Conservation (phyloP, 2,797 vertebrate genomes). For the Bradypus variegatus region DNA sequence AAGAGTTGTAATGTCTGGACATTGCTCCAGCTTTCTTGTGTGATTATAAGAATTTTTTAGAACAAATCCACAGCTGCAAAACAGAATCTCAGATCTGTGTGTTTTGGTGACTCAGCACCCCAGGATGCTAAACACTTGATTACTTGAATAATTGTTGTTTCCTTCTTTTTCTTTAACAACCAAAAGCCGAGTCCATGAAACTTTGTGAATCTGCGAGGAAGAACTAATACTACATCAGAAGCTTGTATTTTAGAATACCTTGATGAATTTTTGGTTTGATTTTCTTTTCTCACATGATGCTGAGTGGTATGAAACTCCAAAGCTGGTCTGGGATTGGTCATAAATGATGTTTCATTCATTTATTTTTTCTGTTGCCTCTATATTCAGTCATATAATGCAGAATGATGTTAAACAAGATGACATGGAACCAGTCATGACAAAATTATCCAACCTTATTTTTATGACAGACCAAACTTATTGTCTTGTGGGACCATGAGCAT, state of each 20-base stretch:
- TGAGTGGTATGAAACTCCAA: neutral
- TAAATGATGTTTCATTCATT: no score
- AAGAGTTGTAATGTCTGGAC: neutral
- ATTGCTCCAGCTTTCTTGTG: neutral
- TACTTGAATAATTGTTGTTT: neutral
- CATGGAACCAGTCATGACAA: slow-evolving; percentile 86
- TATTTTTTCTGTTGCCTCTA: slow-evolving; percentile 29
- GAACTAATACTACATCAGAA: neutral
- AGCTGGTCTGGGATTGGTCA: neutral
- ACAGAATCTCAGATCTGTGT: neutral
- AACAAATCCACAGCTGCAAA: neutral
- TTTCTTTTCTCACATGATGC: neutral
- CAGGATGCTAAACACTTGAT: neutral
- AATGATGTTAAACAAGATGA: slow-evolving; percentile 86
- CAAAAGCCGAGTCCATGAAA: neutral
- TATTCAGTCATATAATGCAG: slow-evolving; percentile 87
- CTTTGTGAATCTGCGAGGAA: neutral
- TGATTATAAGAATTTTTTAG: neutral
- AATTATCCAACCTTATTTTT: slow-evolving; percentile 78
- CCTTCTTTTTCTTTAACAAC: neutral
- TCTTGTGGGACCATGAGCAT: neutral
- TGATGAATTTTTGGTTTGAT: rapidly evolving
- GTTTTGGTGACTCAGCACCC: neutral
- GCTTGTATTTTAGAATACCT: neutral
- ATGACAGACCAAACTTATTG: slow-evolving; percentile 33